phyloP scores from a whole-genome alignment of 2,797 vertebrate genomes.

The Onychomys arenicola region DNA sequence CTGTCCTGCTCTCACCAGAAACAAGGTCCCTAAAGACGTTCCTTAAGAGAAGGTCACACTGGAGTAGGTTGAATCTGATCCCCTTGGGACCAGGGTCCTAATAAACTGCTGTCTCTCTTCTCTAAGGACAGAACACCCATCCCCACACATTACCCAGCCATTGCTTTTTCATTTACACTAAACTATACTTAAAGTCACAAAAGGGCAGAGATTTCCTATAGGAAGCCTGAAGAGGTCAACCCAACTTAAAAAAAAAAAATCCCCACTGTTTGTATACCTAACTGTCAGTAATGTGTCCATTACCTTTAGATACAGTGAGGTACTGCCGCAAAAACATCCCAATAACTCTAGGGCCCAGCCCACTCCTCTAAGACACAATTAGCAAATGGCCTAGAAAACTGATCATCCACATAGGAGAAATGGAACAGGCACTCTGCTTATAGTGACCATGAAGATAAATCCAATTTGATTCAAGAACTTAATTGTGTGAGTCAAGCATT shows the following conservation, averaged over 20 bases:
- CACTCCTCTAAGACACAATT: not conserved
- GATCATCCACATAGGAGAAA: not conserved
- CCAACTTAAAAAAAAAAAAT: not conserved
- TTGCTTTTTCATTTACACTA: not conserved
- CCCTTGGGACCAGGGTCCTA: not conserved
- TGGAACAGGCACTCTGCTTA: not conserved
- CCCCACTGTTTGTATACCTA: accelerated
- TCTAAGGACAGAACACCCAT: not conserved
- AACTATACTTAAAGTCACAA: conserved; percentile 28
- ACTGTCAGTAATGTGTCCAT: conserved; percentile 3
- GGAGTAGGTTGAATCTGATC: not conserved
- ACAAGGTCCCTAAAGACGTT: not conserved
- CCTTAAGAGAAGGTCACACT: not conserved
- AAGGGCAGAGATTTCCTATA: conserved; percentile 39
- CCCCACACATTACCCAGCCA: not conserved
- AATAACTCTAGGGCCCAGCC: not conserved
- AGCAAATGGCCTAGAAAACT: not conserved
- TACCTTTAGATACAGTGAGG: not conserved
- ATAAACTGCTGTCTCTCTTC: not conserved
- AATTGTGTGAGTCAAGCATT: not conserved
- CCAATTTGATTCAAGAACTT: not conserved
- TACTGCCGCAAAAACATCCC: not conserved
- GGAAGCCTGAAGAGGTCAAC: not conserved
- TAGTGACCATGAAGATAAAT: not conserved
- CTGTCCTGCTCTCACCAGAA: not conserved